Percentiles rank a stretch among this genome's conserved stretches.
Conservation (phyloP, 1,140 invertebrate species). For the Globodera rostochiensis region DNA sequence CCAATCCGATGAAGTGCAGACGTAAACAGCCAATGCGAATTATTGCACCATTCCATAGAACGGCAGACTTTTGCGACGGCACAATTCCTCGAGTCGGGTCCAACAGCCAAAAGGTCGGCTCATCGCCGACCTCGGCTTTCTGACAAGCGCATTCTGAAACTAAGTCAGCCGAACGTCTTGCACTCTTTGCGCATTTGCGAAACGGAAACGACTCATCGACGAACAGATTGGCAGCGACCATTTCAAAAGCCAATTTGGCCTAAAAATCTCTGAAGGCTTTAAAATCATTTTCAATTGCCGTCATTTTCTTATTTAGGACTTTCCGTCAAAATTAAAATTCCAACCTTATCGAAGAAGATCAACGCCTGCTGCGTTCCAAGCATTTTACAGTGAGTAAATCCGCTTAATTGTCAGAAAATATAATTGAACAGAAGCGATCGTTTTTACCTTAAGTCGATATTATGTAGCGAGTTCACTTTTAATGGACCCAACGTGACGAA, state of each 20-base stretch:
- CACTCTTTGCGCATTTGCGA: not conserved
- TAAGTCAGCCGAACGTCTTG: not conserved
- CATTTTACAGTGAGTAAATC: conserved; percentile 17
- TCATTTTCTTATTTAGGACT: too few species aligned
- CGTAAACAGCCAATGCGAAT: conserved; percentile 34
- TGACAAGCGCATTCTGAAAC: conserved; percentile 4
- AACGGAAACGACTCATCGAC: not conserved
- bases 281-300: not conserved
- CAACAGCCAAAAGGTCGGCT: not conserved
- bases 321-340: not conserved
- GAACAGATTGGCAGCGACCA: conserved; percentile 8
- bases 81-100: conserved; percentile 19
- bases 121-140: not conserved
- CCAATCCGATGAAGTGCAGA: conserved; percentile 33
- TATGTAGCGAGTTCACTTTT: not conserved
- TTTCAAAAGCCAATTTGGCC: conserved; percentile 29
- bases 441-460: conserved; percentile 9
- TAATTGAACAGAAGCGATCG: not conserved
- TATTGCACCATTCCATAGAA: conserved; percentile 32
- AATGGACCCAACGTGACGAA: conserved; percentile 19
- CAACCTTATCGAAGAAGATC: conserved; percentile 42
- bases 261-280: not conserved
- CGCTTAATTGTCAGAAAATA: not conserved
- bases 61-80: conserved; percentile 15
- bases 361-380: conserved; percentile 9